Evolutionary conservation across 2,888 invertebrate genomes (phyloP).

Genomic region (Coelinius sp.): DNA sequence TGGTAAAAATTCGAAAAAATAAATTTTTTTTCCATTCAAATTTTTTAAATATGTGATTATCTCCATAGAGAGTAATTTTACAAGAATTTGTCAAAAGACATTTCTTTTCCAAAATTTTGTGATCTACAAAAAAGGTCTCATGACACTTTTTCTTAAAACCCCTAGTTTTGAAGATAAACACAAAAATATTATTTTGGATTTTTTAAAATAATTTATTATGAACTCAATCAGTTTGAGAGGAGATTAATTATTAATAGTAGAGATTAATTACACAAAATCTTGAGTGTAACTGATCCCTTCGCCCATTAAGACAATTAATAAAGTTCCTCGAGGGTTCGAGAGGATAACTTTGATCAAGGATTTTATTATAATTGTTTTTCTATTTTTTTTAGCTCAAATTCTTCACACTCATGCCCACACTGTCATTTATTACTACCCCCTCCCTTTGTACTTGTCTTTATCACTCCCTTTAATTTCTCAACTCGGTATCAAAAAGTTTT

Average conservation of each 20-base stretch:
- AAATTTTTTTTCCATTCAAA: no score
- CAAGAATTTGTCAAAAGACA: no score
- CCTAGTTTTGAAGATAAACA: no score
- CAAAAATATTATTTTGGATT: no score
- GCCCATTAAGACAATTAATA: conserved; percentile 11
- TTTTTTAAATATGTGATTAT: neutral
- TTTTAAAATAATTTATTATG: neutral
- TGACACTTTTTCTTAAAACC: no score
- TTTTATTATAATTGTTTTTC: no score
- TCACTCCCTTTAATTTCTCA: conserved; percentile 3
- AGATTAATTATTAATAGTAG: conserved; percentile 6
- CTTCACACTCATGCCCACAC: neutral
- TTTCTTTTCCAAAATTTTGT: no score
- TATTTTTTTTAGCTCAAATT: no score
- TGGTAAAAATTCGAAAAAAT: no score
- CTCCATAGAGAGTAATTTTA: neutral
- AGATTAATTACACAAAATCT: neutral
- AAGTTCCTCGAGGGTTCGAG: neutral
- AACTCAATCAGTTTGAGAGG: neutral
- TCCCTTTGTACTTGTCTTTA: neutral
- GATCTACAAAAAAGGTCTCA: no score
- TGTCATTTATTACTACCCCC: neutral
- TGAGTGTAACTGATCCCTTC: neutral
- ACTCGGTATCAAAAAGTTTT: neutral
- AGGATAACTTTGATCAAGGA: conserved; percentile 3